Evolutionary conservation across 2,113 vertebrate species (phyloP).

Genomic region (Hyaena hyaena): DNA sequence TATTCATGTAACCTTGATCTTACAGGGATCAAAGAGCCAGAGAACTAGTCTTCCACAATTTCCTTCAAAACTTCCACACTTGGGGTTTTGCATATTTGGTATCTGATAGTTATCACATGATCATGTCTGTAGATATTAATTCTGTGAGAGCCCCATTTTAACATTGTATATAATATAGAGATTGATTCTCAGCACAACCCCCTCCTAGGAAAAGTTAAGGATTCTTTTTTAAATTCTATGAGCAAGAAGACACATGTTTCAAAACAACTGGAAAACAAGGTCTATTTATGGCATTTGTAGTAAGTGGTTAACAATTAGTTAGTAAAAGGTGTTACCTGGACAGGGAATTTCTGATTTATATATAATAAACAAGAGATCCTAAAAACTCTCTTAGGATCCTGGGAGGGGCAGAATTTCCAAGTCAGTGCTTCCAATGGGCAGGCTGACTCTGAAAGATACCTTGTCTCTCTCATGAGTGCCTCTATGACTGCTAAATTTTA

Average conservation of each 20-base stretch:
- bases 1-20: neutral
- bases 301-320: conserved; percentile 12
- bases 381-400: neutral
- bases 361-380: neutral
- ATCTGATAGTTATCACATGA: neutral
- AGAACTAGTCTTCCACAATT: neutral
- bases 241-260: neutral
- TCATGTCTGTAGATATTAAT: neutral
- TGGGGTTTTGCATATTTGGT: neutral
- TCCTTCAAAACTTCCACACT: neutral
- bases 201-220: conserved; percentile 18
- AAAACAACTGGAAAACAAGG: neutral
- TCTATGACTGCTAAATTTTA: neutral
- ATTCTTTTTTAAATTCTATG: neutral
- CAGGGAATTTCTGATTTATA: neutral
- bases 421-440: neutral
- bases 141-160: neutral
- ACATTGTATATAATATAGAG: neutral
- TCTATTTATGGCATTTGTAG: neutral
- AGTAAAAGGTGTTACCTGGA: neutral
- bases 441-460: neutral
- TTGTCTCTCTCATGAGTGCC: neutral
- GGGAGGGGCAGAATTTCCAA: neutral
- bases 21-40: neutral
- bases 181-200: neutral